These are phyloP conservation scores for Poecilobothrus nobilitatus DNA, from an alignment of 2,888 invertebrate species.

Conservation along the genomic window DNA sequence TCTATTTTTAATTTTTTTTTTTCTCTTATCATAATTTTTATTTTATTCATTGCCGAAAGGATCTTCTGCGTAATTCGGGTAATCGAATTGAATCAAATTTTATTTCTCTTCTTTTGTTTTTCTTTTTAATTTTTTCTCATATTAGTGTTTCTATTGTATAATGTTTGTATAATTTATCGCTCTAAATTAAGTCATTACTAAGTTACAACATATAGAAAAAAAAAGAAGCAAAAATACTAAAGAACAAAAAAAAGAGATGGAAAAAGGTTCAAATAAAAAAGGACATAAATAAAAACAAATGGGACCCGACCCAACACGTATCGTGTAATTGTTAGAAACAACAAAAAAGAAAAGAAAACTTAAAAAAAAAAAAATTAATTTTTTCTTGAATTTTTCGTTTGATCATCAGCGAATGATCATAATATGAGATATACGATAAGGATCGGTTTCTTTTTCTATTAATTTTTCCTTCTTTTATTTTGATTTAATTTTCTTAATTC, in stretches of 20 bases:
- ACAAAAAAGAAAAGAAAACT: too few relatives aligned
- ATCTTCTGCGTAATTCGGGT: slow-evolving; percentile 6
- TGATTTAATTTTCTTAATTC: too few relatives aligned
- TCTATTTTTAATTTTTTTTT: not conserved
- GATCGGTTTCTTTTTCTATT: not conserved
- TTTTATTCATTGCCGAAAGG: not conserved
- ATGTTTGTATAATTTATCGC: not conserved
- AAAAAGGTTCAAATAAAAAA: too few relatives aligned
- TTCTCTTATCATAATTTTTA: not conserved
- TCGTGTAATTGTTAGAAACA: too few relatives aligned
- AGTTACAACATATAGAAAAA: not conserved
- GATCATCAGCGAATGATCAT: not conserved
- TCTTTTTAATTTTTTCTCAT: not conserved
- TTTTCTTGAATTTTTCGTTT: not conserved
- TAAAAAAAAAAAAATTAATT: too few relatives aligned
- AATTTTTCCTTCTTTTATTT: not conserved
- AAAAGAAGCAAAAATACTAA: too few relatives aligned
- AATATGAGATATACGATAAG: not conserved
- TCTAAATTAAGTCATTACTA: not conserved
- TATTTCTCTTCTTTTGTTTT: not conserved
- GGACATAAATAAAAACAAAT: not conserved
- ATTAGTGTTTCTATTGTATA: not conserved
- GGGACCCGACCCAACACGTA: not conserved
- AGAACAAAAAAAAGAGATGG: too few relatives aligned
- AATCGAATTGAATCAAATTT: not conserved